Evolutionary conservation across 2,888 invertebrate species (phyloP).

Genomic region (Mesopsocus fuscifrons): DNA sequence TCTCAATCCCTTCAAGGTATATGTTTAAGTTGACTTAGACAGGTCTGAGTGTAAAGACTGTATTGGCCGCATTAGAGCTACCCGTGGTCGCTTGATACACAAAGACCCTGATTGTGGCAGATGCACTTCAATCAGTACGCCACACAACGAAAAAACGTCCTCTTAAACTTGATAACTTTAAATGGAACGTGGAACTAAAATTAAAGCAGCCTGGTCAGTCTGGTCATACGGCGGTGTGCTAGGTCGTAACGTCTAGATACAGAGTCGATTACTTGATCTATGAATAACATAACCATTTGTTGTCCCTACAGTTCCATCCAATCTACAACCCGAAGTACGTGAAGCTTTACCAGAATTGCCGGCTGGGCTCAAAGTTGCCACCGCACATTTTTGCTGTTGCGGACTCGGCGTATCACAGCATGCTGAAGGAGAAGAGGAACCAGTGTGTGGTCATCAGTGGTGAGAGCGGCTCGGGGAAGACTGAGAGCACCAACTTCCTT

Average conservation of each 20-base stretch:
- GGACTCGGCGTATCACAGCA: constrained; percentile 83
- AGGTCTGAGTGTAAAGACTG: too few species aligned
- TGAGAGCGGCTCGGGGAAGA: constrained; percentile 91
- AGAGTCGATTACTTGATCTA: too few species aligned
- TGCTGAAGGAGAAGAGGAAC: constrained; percentile 78
- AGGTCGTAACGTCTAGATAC: too few species aligned
- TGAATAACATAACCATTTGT: too few species aligned
- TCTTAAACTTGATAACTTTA: neutral
- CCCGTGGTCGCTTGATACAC: too few species aligned
- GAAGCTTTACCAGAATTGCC: constrained; percentile 81
- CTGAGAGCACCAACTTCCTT: constrained; percentile 89
- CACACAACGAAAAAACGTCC: too few species aligned
- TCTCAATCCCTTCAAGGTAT: constrained; percentile 66
- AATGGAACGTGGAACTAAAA: neutral
- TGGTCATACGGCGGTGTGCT: too few species aligned
- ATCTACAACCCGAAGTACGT: constrained; percentile 97
- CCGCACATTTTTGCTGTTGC: constrained; percentile 96
- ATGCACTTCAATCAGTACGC: too few species aligned
- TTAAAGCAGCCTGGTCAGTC: neutral
- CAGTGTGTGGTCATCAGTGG: constrained; percentile 92
- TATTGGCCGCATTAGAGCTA: too few species aligned
- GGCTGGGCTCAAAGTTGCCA: constrained; percentile 77
- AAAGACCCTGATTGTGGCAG: too few species aligned
- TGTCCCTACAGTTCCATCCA: constrained; percentile 73
- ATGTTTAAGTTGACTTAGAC: neutral